These are phyloP conservation scores for Grammomys dolichurus DNA, from an alignment of 2,113 vertebrate genomes.

Conservation along the genomic window DNA sequence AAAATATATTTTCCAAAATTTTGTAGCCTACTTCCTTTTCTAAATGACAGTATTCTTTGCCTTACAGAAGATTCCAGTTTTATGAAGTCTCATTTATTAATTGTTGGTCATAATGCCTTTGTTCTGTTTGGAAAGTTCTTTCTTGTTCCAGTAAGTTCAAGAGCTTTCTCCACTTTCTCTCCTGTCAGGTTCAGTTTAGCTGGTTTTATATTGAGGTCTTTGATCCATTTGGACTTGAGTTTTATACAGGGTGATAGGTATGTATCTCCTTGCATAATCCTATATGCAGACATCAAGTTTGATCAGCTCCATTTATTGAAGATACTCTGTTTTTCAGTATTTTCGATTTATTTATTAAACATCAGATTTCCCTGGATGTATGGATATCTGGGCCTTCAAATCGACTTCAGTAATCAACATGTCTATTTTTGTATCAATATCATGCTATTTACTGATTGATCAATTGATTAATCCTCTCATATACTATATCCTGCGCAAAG, in stretches of 20 bases:
- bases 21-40: background rate
- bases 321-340: background rate
- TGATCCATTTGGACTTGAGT: background rate
- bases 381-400: background rate
- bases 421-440: background rate
- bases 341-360: background rate
- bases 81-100: background rate
- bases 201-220: background rate
- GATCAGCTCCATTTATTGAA: background rate
- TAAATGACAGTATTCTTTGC: background rate
- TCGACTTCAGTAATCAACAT: background rate
- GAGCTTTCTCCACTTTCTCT: background rate
- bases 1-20: background rate
- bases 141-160: background rate
- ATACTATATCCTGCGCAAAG: background rate
- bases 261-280: background rate
- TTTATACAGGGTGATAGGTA: background rate
- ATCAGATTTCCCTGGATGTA: background rate
- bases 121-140: background rate
- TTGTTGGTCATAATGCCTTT: background rate
- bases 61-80: background rate
- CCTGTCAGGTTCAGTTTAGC: background rate
- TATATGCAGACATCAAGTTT: background rate
- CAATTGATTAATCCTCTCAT: background rate
- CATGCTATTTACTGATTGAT: background rate